Evolutionary conservation across 2,888 invertebrate genomes (phyloP).

Genomic region (Amphipyra tragopoginis): DNA sequence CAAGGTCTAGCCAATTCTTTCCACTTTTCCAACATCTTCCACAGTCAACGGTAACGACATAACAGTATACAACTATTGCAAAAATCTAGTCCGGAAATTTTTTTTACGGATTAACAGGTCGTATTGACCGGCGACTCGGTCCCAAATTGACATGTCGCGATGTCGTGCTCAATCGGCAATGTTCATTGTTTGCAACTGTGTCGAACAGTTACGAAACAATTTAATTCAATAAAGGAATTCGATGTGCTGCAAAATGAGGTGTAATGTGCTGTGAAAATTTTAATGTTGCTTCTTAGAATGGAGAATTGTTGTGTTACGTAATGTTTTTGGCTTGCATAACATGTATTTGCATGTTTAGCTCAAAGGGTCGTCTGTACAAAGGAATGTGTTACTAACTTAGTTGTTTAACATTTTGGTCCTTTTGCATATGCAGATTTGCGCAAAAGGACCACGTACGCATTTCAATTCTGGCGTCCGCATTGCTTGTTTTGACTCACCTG

Average conservation of each 20-base stretch:
- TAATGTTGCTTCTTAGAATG: slow-evolving; percentile 39
- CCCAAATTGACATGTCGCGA: slow-evolving; percentile 50
- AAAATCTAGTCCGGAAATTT: slow-evolving; percentile 27
- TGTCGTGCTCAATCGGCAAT: slow-evolving; percentile 52
- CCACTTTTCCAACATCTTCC: not conserved
- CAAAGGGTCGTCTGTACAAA: slow-evolving; percentile 19
- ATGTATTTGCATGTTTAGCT: slow-evolving; percentile 30
- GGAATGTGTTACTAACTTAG: slow-evolving; percentile 32
- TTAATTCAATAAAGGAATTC: slow-evolving; percentile 58
- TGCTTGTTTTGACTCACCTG: slow-evolving; percentile 30
- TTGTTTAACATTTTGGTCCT: slow-evolving; percentile 31
- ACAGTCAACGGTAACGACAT: not conserved
- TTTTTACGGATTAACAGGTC: slow-evolving; percentile 24
- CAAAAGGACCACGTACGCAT: slow-evolving; percentile 35
- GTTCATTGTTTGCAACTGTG: slow-evolving; percentile 68
- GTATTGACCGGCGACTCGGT: slow-evolving; percentile 17
- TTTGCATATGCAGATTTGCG: slow-evolving; percentile 21
- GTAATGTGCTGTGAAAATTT: slow-evolving; percentile 38
- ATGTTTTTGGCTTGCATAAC: slow-evolving; percentile 20
- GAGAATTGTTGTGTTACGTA: slow-evolving; percentile 22
- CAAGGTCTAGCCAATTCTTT: no score
- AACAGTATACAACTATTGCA: not conserved
- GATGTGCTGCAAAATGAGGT: slow-evolving; percentile 45
- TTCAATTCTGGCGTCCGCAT: slow-evolving; percentile 10
- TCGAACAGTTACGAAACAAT: slow-evolving; percentile 66